Conservation (phyloP, 2,797 vertebrate species). For the Philypnodon macrostomus region DNA sequence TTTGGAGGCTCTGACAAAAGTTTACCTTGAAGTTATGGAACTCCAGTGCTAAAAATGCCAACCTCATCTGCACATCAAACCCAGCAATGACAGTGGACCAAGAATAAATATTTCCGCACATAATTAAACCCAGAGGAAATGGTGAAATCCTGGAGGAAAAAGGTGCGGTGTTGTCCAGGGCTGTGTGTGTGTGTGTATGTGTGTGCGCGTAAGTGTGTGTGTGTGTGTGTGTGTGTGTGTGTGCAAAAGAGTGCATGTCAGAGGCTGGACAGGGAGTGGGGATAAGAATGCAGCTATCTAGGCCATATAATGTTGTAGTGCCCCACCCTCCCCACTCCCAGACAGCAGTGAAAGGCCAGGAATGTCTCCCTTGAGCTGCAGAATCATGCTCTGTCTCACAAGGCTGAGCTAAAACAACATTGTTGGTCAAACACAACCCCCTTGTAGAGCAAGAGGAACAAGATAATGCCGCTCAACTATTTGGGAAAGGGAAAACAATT, state of each 20-base stretch:
- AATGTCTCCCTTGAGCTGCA: slow-evolving; percentile 39
- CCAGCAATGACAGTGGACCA: slow-evolving; percentile 46
- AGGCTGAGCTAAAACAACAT: slow-evolving; percentile 34
- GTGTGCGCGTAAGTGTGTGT: no score
- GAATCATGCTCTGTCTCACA: slow-evolving; percentile 31
- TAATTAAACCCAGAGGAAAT: slow-evolving; percentile 58
- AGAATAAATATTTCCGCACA: slow-evolving; percentile 68
- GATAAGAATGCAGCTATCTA: slow-evolving; percentile 61
- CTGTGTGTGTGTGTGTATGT: slow-evolving; percentile 26
- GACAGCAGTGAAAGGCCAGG: slow-evolving; percentile 42
- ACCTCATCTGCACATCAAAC: slow-evolving; percentile 48
- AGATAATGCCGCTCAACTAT: slow-evolving; percentile 6
- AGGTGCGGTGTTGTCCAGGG: slow-evolving; percentile 21
- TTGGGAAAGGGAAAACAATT: slow-evolving; percentile 13
- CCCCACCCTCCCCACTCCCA: slow-evolving; percentile 33
- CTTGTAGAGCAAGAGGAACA: slow-evolving; percentile 8
- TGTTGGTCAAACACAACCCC: slow-evolving; percentile 21
- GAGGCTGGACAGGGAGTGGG: slow-evolving; percentile 47
- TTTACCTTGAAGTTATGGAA: slow-evolving; percentile 55
- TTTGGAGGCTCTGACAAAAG: slow-evolving; percentile 21
- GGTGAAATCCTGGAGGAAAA: slow-evolving; percentile 27
- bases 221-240: slow-evolving; percentile 27
- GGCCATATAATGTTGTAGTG: slow-evolving; percentile 41
- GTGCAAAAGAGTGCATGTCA: slow-evolving; percentile 28
- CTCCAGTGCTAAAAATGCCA: slow-evolving; percentile 44